These are phyloP conservation scores for Machimus rusticus DNA, from an alignment of 2,888 invertebrate genomes.

Conservation along the genomic window DNA sequence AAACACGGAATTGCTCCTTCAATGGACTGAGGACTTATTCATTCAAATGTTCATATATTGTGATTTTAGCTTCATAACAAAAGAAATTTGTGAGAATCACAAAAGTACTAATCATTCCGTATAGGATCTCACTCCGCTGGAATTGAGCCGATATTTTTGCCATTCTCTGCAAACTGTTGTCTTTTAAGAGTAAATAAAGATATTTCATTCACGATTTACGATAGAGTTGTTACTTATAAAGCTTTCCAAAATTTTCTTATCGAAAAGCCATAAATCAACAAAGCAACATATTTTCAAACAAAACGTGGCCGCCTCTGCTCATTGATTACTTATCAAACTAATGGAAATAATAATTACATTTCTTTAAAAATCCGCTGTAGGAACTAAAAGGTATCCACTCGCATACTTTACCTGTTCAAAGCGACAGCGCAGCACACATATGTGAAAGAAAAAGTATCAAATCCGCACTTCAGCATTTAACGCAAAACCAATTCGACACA, in stretches of 20 bases:
- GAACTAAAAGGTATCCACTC: background rate
- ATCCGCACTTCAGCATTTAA: background rate
- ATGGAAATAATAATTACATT: background rate
- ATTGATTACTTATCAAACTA: background rate
- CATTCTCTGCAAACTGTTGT: too few relatives aligned
- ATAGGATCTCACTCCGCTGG: background rate
- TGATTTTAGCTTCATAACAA: too few relatives aligned
- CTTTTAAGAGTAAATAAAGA: too few relatives aligned
- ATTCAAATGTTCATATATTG: too few relatives aligned
- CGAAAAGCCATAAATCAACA: background rate
- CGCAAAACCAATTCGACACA: background rate
- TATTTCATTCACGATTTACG: too few relatives aligned
- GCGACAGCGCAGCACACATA: background rate
- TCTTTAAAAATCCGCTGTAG: background rate
- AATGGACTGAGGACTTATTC: background rate
- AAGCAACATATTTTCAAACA: background rate
- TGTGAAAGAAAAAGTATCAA: background rate
- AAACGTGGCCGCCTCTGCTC: background rate
- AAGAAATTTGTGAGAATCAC: too few relatives aligned
- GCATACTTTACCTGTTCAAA: background rate
- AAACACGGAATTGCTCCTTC: background rate
- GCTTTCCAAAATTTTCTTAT: background rate
- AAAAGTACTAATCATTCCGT: too few relatives aligned
- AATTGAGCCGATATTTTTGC: background rate
- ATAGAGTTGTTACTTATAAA: too few relatives aligned